phyloP scores from a whole-genome alignment of 2,113 vertebrate species.

The Nannospalax galili region DNA sequence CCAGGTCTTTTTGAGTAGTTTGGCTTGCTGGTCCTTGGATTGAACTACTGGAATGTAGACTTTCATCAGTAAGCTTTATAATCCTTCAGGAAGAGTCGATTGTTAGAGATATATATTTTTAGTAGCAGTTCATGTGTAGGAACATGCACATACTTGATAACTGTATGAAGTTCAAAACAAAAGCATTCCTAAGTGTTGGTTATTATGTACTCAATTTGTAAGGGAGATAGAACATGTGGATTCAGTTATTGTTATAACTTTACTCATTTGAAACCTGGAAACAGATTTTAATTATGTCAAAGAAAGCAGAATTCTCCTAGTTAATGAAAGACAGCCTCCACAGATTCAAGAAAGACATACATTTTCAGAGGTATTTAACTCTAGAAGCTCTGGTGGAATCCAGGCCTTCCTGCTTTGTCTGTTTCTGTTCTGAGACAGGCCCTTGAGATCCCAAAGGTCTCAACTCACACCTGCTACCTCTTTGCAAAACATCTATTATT shows the following conservation, averaged over 20 bases:
- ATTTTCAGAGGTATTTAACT: background rate
- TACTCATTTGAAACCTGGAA: background rate
- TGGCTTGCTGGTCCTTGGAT: background rate
- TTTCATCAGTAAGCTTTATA: background rate
- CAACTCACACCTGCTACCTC: fast-evolving
- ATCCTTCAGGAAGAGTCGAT: background rate
- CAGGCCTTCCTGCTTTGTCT: fast-evolving
- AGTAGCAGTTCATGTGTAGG: background rate
- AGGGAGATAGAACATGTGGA: background rate
- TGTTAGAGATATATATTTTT: background rate
- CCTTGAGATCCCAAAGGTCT: fast-evolving
- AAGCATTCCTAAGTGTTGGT: background rate
- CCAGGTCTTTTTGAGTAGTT: background rate
- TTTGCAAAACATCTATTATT: background rate
- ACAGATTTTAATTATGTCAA: background rate
- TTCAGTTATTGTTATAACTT: background rate
- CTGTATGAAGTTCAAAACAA: background rate
- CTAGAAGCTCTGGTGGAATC: too few species aligned
- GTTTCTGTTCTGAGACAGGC: fast-evolving
- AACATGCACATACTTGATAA: background rate
- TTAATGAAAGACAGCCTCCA: background rate
- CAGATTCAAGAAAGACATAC: background rate
- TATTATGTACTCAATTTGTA: background rate
- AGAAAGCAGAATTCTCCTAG: background rate
- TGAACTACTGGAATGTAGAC: background rate